These are phyloP conservation scores for Orientallactaga bullata DNA, from an alignment of 2,113 vertebrate genomes.

Conservation along the genomic window DNA sequence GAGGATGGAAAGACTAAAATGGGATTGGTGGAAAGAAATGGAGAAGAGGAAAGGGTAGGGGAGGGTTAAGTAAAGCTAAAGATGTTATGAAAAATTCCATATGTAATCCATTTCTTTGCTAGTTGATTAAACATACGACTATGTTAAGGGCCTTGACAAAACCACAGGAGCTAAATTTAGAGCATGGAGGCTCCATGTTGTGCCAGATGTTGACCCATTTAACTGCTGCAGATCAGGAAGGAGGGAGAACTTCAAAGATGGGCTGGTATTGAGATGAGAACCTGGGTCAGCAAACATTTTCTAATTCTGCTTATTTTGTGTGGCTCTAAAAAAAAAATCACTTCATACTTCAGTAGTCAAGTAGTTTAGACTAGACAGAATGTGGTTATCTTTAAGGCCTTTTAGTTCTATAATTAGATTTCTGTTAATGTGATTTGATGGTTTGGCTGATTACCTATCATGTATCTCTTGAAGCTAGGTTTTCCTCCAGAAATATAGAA, in stretches of 20 bases:
- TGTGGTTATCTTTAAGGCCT: not conserved
- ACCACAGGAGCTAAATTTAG: not conserved
- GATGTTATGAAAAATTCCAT: too few species aligned
- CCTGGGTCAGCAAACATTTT: not conserved
- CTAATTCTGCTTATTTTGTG: not conserved
- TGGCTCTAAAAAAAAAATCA: not conserved
- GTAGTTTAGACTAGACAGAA: not conserved
- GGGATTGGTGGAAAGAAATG: too few species aligned
- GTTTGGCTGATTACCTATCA: not conserved
- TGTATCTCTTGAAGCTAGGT: not conserved
- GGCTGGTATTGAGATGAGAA: not conserved
- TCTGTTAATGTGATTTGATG: not conserved
- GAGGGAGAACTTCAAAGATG: not conserved
- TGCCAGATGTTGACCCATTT: not conserved
- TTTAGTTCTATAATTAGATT: not conserved
- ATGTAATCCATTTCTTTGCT: too few species aligned
- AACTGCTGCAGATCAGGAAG: not conserved
- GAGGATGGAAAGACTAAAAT: too few species aligned
- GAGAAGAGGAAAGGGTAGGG: too few species aligned
- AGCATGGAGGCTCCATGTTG: not conserved
- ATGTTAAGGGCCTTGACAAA: too few species aligned
- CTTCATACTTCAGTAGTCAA: not conserved
- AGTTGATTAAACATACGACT: not conserved
- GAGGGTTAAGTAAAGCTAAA: too few species aligned
- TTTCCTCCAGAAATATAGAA: not conserved